Conservation (phyloP, 2,113 vertebrate genomes). For the Rutilus rutilus region DNA sequence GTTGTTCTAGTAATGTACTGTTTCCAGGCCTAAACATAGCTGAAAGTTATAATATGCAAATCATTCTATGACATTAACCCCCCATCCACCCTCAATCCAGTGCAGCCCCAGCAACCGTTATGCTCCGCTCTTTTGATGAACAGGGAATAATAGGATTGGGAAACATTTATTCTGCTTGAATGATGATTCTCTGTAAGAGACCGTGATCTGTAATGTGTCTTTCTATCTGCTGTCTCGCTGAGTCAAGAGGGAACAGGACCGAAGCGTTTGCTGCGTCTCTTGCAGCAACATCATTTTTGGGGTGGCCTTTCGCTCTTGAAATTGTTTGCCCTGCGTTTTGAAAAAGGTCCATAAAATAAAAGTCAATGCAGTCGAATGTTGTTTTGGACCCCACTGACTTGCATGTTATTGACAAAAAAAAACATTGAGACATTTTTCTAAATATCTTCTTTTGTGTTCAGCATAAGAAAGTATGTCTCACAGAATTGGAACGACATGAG, state of each 20-base stretch:
- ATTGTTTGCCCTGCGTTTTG: neutral
- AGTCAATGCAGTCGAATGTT: neutral
- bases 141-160: constrained; percentile 56
- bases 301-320: neutral
- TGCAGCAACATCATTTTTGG: neutral
- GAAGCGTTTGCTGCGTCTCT: neutral
- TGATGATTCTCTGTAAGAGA: constrained; percentile 52
- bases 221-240: constrained; percentile 41
- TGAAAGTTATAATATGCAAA: constrained; percentile 68
- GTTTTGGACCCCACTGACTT: neutral
- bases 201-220: constrained; percentile 31
- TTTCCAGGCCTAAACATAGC: constrained; percentile 69
- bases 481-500: neutral
- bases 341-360: neutral
- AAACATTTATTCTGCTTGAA: constrained; percentile 57
- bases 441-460: neutral
- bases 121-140: constrained; percentile 47
- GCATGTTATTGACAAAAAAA: neutral
- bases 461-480: neutral
- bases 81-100: constrained; percentile 45
- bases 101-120: constrained; percentile 43
- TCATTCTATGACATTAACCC: constrained; percentile 67
- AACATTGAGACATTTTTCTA: neutral
- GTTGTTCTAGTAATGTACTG: constrained; percentile 70
- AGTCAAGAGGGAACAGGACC: constrained; percentile 3